Conservation (phyloP, 2,113 vertebrate genomes). For the Galemys pyrenaicus region DNA sequence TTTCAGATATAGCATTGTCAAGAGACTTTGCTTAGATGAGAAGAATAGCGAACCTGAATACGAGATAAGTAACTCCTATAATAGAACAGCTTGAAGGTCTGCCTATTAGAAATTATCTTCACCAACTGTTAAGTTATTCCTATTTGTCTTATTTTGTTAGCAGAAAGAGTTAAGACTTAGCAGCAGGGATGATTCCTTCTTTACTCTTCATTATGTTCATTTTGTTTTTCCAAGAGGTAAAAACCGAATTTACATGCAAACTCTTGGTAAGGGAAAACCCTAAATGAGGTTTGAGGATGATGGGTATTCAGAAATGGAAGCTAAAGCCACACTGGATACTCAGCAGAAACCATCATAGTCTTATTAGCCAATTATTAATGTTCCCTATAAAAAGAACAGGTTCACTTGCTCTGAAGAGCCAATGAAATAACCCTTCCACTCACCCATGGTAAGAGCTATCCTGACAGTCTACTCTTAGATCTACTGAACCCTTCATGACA, state of each 20-base stretch:
- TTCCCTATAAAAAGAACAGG: neutral
- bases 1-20: neutral
- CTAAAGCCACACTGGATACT: neutral
- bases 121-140: neutral
- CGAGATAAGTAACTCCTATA: neutral
- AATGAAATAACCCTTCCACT: neutral
- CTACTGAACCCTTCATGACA: neutral
- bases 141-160: neutral
- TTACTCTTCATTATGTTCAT: slow-evolving; percentile 50
- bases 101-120: neutral
- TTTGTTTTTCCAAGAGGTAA: slow-evolving; percentile 32
- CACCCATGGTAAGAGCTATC: neutral
- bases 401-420: neutral
- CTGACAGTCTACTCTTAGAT: neutral
- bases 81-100: neutral
- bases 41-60: neutral
- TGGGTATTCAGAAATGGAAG: neutral
- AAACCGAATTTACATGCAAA: slow-evolving; percentile 23
- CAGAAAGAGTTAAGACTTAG: neutral
- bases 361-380: neutral
- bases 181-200: neutral
- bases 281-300: neutral
- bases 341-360: neutral
- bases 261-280: slow-evolving; percentile 28
- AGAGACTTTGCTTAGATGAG: slow-evolving; percentile 29